phyloP scores from a whole-genome alignment of 2,113 vertebrate species.

The Eleginops maclovinus region DNA sequence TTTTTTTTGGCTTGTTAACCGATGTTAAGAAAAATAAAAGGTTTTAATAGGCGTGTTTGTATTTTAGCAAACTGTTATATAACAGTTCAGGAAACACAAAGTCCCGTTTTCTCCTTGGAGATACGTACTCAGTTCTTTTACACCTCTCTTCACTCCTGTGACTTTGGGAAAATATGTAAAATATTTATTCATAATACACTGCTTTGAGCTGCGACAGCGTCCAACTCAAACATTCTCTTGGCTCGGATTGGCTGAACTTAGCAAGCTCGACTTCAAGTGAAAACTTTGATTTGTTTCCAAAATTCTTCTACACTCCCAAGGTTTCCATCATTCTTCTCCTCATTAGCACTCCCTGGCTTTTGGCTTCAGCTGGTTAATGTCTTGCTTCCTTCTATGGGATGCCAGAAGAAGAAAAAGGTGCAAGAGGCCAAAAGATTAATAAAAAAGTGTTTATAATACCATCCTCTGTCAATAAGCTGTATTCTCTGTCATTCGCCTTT shows the following conservation, averaged over 20 bases:
- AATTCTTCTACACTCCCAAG: conserved; percentile 35
- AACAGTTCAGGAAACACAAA: conserved; percentile 11
- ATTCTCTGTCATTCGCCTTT: conserved; percentile 52
- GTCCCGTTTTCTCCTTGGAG: neutral
- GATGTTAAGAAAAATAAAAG: neutral
- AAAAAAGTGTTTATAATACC: conserved; percentile 51
- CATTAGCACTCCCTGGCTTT: conserved; percentile 56
- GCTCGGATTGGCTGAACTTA: conserved; percentile 28
- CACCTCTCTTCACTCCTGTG: conserved; percentile 34
- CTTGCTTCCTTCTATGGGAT: conserved; percentile 64
- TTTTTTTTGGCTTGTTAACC: neutral
- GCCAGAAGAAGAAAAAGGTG: conserved; percentile 48
- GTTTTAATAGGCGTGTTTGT: conserved; percentile 3
- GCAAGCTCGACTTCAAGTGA: conserved; percentile 40
- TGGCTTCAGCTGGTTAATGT: conserved; percentile 61
- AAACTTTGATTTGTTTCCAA: conserved; percentile 60
- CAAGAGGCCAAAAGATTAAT: conserved; percentile 61
- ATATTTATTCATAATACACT: conserved; percentile 51
- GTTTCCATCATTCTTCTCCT: conserved; percentile 57
- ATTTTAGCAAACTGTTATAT: conserved; percentile 25
- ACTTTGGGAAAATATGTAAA: conserved; percentile 34
- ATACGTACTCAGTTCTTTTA: conserved; percentile 43
- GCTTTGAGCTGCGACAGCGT: conserved; percentile 33
- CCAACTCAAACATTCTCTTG: conserved; percentile 68
- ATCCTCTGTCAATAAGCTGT: conserved; percentile 47